Conservation (phyloP, 2,888 invertebrate species). For the Tachina lurida region DNA sequence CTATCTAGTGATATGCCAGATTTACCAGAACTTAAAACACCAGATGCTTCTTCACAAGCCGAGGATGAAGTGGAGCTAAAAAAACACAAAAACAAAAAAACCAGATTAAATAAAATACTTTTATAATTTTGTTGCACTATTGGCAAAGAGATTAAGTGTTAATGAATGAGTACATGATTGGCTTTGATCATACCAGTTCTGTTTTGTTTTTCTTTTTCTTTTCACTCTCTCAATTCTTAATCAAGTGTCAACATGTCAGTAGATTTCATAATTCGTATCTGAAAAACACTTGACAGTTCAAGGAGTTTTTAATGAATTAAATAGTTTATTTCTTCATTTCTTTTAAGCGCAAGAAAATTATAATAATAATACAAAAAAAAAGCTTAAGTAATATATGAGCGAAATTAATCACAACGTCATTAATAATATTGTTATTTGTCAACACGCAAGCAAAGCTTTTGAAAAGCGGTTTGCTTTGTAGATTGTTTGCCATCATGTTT, state of each 20-base stretch:
- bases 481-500: slow-evolving; percentile 22
- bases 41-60: slow-evolving; percentile 82
- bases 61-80: slow-evolving; percentile 82
- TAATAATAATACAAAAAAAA: background rate
- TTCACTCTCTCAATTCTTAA: slow-evolving; percentile 32
- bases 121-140: slow-evolving; percentile 39
- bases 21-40: slow-evolving; percentile 82
- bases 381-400: slow-evolving; percentile 18
- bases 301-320: slow-evolving; percentile 66
- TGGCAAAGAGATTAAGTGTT: slow-evolving; percentile 55
- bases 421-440: slow-evolving; percentile 68
- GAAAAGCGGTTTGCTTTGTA: slow-evolving; percentile 40
- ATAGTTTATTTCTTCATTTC: slow-evolving; percentile 53
- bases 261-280: slow-evolving; percentile 58
- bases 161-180: slow-evolving; percentile 52
- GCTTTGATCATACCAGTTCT: slow-evolving; percentile 43
- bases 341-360: slow-evolving; percentile 9
- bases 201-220: background rate
- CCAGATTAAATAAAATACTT: slow-evolving; percentile 23
- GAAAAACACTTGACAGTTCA: slow-evolving; percentile 61
- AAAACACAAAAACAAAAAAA: slow-evolving; percentile 3
- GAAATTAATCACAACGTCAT: slow-evolving; percentile 59
- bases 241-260: slow-evolving; percentile 63
- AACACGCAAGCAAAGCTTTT: slow-evolving; percentile 47
- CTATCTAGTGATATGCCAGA: slow-evolving; percentile 82